Evolutionary conservation across 2,888 invertebrate species (phyloP).

Genomic region (Epistrophe eligans): DNA sequence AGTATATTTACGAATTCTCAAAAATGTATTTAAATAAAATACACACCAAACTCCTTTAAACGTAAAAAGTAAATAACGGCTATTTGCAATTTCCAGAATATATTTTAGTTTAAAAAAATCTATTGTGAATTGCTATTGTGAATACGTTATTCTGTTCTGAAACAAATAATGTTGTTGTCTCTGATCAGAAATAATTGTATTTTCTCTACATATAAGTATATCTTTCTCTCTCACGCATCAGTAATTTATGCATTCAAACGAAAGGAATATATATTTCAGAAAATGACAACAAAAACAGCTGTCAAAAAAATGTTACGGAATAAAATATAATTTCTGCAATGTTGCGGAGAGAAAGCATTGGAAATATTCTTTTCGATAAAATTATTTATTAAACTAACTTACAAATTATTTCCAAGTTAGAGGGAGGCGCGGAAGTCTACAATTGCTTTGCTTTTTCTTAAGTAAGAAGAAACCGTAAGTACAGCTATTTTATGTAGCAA

Average conservation of each 20-base stretch:
- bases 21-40: too few species aligned
- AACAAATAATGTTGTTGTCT: not conserved
- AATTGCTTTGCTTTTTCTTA: not conserved
- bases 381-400: not conserved
- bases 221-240: not conserved
- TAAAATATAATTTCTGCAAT: conserved; percentile 26
- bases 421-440: not conserved
- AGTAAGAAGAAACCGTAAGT: not conserved
- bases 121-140: conserved; percentile 29
- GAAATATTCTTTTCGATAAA: not conserved
- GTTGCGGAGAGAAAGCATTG: not conserved
- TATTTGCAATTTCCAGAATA: not conserved
- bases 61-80: not conserved
- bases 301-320: conserved; percentile 55
- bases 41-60: too few species aligned
- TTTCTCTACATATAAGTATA: not conserved
- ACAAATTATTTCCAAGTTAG: not conserved
- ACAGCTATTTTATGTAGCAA: not conserved
- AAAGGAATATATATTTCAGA: not conserved
- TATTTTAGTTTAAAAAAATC: not conserved
- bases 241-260: not conserved
- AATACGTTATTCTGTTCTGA: not conserved
- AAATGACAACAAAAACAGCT: conserved; percentile 30
- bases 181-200: not conserved
- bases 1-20: too few species aligned